Evolutionary conservation across 2,888 invertebrate species (phyloP).

Genomic region (Crematogaster levior): DNA sequence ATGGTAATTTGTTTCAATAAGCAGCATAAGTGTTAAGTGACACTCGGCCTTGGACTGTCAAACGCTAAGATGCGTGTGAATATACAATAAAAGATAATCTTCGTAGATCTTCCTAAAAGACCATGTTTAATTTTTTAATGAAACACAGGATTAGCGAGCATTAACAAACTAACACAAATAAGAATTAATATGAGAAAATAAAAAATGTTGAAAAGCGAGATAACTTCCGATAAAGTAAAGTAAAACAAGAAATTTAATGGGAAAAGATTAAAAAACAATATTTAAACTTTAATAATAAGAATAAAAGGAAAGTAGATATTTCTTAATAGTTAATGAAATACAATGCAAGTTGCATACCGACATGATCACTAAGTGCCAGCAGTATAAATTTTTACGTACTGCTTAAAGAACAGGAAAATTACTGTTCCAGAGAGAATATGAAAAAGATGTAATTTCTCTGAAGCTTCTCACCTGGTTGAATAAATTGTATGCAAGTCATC

Average conservation of each 20-base stretch:
- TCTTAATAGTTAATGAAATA: constrained; percentile 44
- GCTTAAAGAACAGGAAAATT: constrained; percentile 4
- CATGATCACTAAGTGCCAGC: background rate
- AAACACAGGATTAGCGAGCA: background rate
- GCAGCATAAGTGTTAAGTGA: constrained; percentile 10
- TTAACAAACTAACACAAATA: background rate
- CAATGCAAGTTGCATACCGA: constrained; percentile 8
- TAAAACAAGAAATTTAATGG: constrained; percentile 2
- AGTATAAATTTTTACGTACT: too few relatives aligned
- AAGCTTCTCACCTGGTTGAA: constrained; percentile 4
- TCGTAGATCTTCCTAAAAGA: constrained; percentile 16
- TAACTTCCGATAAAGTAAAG: background rate
- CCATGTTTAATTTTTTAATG: background rate
- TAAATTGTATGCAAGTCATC: constrained; percentile 8
- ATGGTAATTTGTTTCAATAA: constrained; percentile 51
- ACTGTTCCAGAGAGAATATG: background rate
- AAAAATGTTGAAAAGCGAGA: background rate
- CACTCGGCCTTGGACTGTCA: constrained; percentile 34
- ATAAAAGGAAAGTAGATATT: background rate
- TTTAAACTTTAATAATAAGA: background rate
- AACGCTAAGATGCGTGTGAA: constrained; percentile 32
- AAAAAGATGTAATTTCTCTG: constrained; percentile 26
- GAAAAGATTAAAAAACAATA: background rate
- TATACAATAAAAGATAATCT: constrained; percentile 12
- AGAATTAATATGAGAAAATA: constrained; percentile 1